A percentile compares a stretch with the other conserved stretches of the same genome.
These are phyloP conservation scores for Uria aalge DNA, from an alignment of 2,113 vertebrate genomes.

Conservation along the genomic window DNA sequence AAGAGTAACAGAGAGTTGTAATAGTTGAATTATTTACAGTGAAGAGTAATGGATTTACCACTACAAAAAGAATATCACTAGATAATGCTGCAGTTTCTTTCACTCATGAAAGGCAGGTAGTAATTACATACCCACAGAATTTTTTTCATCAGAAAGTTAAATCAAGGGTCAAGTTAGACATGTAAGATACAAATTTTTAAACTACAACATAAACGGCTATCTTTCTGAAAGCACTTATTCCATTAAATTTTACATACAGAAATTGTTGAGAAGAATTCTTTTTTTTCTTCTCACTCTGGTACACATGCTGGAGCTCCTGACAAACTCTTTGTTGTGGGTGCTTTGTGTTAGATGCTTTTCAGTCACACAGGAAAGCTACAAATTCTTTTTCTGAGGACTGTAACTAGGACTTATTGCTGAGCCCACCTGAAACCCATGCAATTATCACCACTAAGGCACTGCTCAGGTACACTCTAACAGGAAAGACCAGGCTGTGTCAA, in stretches of 20 bases:
- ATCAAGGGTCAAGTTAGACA: not conserved
- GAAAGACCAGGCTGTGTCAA: not conserved
- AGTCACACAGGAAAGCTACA: not conserved
- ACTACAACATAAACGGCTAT: not conserved
- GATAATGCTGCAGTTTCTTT: not conserved
- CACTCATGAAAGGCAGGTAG: not conserved
- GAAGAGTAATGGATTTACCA: not conserved
- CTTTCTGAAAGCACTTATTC: not conserved
- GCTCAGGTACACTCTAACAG: not conserved
- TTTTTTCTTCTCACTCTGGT: not conserved
- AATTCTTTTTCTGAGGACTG: not conserved
- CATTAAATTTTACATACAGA: not conserved
- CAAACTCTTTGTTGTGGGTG: not conserved
- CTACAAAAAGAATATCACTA: not conserved
- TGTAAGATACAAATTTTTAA: not conserved
- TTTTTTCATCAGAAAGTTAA: not conserved
- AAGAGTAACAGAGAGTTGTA: not conserved
- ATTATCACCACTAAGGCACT: not conserved
- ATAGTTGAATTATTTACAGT: not conserved
- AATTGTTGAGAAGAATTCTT: not conserved
- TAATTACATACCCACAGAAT: not conserved
- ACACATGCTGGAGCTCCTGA: not conserved
- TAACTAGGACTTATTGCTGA: not conserved
- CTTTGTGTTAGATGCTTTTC: not conserved
- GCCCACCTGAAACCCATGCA: not conserved